Evolutionary conservation across 2,888 invertebrate genomes (phyloP), one percentile per base, ranked within the genome.

Genomic region (Drosophila niveifrons): DNA sequence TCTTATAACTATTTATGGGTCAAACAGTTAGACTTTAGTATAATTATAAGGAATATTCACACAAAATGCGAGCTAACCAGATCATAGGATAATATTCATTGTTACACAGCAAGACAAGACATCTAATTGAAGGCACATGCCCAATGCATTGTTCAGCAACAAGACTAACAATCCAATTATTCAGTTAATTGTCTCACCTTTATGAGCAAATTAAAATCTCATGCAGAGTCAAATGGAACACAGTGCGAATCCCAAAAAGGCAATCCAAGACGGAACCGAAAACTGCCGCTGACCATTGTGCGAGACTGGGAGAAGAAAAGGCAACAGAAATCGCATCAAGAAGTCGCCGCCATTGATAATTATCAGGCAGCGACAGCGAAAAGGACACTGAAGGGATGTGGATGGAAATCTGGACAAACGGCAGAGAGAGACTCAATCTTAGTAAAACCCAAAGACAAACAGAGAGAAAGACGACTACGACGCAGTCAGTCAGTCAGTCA

Each of bases 151-250:
- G 83, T 86, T 57, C 34, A n/a, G 15, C 39, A 41, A 41, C 7
- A 47, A 57, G 75, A 73, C 72, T 51, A 83, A 75, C 85, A 91
- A 91, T 91, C 91, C 91, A 91, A 91, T 91, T 91, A 91, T 91
- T 87, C 78, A 51, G 81, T 84, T 91, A 91, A 91, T 91, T 91
- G 91, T 91, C 85, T 90, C 91, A 91, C 76, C 90, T 90, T 90
- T 88, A 85, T 87, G 84, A 74, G 62, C 82, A 91, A 91, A 90
- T 91, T 90, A 83, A 91, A 91, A 91, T 89, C 90, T 89, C 69
- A 75, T 72, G 61, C 67, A 81, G 84, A 91, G 90, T 91, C 91
- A 91, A 91, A 89, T 80, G 73, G 70, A 78, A 74, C 59, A 75
- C 57, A 53, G 46, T 11, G 58, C 34, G 61, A 52, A 36, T 55